A percentile compares a stretch with the other conserved stretches of the same genome.
Evolutionary conservation across 1,140 invertebrate species (phyloP).

Genomic region (Mamestra configurata): DNA sequence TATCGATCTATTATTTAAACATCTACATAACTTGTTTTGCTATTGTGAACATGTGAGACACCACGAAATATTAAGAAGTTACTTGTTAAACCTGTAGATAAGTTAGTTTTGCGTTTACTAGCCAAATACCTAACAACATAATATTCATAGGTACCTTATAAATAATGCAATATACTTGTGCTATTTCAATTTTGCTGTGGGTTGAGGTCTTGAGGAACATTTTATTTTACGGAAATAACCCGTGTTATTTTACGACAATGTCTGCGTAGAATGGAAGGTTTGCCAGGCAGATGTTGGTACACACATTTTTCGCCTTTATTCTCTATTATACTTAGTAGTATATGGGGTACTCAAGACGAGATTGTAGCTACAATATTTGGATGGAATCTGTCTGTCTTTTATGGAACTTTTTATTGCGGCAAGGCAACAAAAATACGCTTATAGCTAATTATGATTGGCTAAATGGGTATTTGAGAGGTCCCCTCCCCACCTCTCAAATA

Average conservation of each 20-base stretch:
- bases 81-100: not conserved
- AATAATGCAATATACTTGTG: slow-evolving; percentile 33
- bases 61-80: not conserved
- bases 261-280: slow-evolving; percentile 22
- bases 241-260: slow-evolving; percentile 38
- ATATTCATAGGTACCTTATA: slow-evolving; percentile 16
- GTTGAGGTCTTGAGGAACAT: not conserved
- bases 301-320: slow-evolving; percentile 39
- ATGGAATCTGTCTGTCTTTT: not conserved
- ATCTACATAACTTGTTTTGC: too few species aligned
- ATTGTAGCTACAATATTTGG: slow-evolving; percentile 19
- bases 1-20: too few species aligned
- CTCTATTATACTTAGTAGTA: slow-evolving; percentile 9
- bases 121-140: slow-evolving; percentile 20
- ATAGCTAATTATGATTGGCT: slow-evolving; percentile 22
- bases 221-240: slow-evolving; percentile 23
- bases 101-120: not conserved
- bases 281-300: slow-evolving; percentile 1
- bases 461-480: too few species aligned
- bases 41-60: not conserved
- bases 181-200: slow-evolving; percentile 19
- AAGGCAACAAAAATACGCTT: slow-evolving; percentile 22
- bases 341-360: not conserved
- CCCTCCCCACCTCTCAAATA: too few species aligned
- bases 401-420: slow-evolving; percentile 18